Conservation (phyloP, 2,113 vertebrate genomes). For the Sitta europaea region DNA sequence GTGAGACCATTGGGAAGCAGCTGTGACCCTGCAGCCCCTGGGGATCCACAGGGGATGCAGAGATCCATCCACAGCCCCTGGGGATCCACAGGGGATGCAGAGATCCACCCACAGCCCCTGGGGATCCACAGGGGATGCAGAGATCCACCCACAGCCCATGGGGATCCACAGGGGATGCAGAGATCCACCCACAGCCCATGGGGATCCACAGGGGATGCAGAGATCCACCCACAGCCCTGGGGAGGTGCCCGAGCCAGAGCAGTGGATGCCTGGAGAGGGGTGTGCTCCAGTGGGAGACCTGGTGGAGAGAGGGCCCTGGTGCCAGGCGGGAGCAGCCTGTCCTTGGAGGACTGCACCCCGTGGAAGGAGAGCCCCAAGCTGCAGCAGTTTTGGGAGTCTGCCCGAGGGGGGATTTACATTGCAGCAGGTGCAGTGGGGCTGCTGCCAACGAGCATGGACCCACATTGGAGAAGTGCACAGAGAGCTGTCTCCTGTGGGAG, state of each 20-base stretch:
- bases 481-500: background rate
- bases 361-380: rapidly evolving
- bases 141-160: too few species aligned
- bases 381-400: background rate
- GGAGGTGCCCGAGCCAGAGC: background rate
- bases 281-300: background rate
- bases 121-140: too few species aligned
- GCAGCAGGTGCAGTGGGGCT: background rate
- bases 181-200: background rate
- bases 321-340: background rate
- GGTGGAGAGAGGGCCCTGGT: background rate
- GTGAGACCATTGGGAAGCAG: background rate
- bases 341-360: background rate
- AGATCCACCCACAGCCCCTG: too few species aligned
- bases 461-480: rapidly evolving
- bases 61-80: background rate
- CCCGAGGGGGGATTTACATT: background rate
- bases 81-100: too few species aligned
- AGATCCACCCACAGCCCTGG: too few species aligned
- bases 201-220: too few species aligned
- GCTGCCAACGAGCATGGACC: background rate
- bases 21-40: background rate
- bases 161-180: background rate
- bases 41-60: background rate
- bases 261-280: background rate